Evolutionary conservation across 2,888 invertebrate genomes (phyloP), one percentile per base, ranked within the genome.

Genomic region (Xylota sylvarum): DNA sequence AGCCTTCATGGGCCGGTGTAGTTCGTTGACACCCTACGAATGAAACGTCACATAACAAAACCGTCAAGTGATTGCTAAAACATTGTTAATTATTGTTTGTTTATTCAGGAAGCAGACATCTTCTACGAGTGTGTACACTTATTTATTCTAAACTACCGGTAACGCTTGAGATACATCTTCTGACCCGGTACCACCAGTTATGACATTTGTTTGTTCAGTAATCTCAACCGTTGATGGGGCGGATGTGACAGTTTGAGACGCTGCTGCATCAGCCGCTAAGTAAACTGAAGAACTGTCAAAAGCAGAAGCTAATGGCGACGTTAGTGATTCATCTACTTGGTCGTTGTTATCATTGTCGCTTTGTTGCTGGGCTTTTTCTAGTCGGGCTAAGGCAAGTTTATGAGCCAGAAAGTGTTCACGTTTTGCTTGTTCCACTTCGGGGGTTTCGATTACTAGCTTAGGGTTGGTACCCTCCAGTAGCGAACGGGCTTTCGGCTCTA

Each of bases 361-460:
- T 72, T 79, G 64, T 19, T 48, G 76, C 23, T 90, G 90, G 55
- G 91, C 90, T 88, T 89, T 87, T 40, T 90, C 91, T 64, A 92
- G 88, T 48, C 91, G 91, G 56, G 91, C 91, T 77, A 90, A 84
- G 0, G 92, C 92, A n/a, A 90, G 82, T 76, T 91, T 90, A 40
- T 92, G 92, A 2, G 92, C 92, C 4, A 89, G 90, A 62, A 92
- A 91, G 67, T 92, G 91, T 23, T 91, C 91, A 19, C 89, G 89
- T 1, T 89, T 91, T 7, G 92, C 92, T 73, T 88, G 88, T 55
- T 91, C 90, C 69, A 85, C 85, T 76, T 85, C 85, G 50, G 81
- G 81, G 52, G 76, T 72, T 12, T 85, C 85, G 62, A 67, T 85
- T 27, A 81, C 67, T 46, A 73, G 79, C 5, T 70, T 58, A 2